A percentile compares a stretch with the other conserved stretches of the same genome.
These are phyloP conservation scores for Muraenolepis orangiensis DNA, from an alignment of 2,797 vertebrate genomes.

Conservation along the genomic window DNA sequence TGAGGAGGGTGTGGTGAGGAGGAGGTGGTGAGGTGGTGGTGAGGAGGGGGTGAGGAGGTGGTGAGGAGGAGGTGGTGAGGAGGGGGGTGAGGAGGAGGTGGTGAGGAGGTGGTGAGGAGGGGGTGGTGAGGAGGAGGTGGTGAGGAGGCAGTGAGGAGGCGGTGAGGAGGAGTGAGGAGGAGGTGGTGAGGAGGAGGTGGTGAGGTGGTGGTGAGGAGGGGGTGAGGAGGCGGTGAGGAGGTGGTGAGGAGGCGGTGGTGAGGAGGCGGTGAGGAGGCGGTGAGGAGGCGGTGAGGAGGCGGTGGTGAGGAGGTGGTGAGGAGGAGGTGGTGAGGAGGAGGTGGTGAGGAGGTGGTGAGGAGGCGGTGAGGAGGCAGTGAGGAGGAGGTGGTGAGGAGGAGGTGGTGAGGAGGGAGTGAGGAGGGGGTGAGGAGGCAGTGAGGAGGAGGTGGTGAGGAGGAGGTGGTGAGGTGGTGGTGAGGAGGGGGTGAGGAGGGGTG, in stretches of 20 bases:
- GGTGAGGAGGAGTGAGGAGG: no score
- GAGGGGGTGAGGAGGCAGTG: no score
- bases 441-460: no score
- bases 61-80: no score
- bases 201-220: not conserved
- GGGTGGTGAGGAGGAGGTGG: not conserved
- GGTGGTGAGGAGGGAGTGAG: not conserved
- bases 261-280: not conserved
- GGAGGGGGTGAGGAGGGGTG: no score
- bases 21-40: not conserved
- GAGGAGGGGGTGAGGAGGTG: not conserved
- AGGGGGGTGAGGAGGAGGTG: no score
- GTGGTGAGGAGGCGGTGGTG: not conserved
- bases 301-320: not conserved
- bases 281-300: not conserved
- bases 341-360: not conserved
- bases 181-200: no score
- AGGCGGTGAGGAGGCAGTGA: not conserved
- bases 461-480: not conserved
- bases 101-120: not conserved
- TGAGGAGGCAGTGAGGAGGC: not conserved
- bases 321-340: not conserved
- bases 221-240: not conserved
- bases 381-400: not conserved
- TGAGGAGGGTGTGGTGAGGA: not conserved